Evolutionary conservation across 2,797 vertebrate genomes (phyloP).

Genomic region (Chaunax sp.): DNA sequence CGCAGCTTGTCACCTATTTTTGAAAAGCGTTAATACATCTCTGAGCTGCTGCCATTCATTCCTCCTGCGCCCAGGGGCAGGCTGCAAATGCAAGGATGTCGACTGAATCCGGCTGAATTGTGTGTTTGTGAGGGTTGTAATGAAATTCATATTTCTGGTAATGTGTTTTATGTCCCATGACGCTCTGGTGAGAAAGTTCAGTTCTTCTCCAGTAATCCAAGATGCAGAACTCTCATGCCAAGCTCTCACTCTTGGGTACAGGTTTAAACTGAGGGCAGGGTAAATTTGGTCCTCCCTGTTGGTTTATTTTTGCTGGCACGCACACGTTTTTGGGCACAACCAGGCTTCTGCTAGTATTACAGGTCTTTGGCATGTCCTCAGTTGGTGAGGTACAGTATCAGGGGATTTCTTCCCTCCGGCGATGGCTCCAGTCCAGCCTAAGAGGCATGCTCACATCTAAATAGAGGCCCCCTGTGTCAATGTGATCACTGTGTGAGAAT

Average conservation of each 20-base stretch:
- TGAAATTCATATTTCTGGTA: slow-evolving; percentile 48
- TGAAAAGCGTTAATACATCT: slow-evolving; percentile 61
- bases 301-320: slow-evolving; percentile 69
- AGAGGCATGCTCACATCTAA: slow-evolving; percentile 65
- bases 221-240: slow-evolving; percentile 34
- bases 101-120: slow-evolving; percentile 30
- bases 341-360: slow-evolving; percentile 70
- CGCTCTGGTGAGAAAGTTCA: slow-evolving; percentile 40
- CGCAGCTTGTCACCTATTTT: slow-evolving; percentile 69
- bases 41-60: slow-evolving; percentile 46
- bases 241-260: slow-evolving; percentile 35
- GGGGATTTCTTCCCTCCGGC: slow-evolving; percentile 74
- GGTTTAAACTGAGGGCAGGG: slow-evolving; percentile 63
- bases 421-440: slow-evolving; percentile 59
- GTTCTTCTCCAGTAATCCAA: slow-evolving; percentile 40
- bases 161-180: slow-evolving; percentile 47
- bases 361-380: slow-evolving; percentile 71
- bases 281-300: slow-evolving; percentile 50
- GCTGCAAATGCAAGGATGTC: slow-evolving; percentile 37
- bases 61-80: slow-evolving; percentile 40
- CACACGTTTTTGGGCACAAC: slow-evolving; percentile 63
- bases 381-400: slow-evolving; percentile 71
- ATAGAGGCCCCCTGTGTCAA: slow-evolving; percentile 67
- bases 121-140: slow-evolving; percentile 52
- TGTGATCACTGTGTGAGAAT: slow-evolving; percentile 71